Base-by-base conservation (phyloP, 2,888 invertebrate species). In the Epiblema foenella region DNA sequence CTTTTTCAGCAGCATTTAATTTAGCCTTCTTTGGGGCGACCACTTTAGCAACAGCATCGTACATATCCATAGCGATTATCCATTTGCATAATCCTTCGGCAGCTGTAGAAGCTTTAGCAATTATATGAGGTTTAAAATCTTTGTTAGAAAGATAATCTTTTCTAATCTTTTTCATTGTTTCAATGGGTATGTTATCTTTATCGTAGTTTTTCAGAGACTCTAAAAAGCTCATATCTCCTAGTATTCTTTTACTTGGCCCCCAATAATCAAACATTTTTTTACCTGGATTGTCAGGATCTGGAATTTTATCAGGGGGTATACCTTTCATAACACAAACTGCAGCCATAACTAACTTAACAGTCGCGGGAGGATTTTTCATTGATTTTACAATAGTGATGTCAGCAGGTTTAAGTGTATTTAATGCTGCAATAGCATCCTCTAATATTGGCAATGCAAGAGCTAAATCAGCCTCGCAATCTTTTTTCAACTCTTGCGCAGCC, bases 21-120 rank as follows among this genome's bases (percentile, higher is more conserved):
- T 97, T 97, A 10, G 95, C 96, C 84, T 97, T 97, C 88, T 98
- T 98, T 0, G 98, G 98, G 10, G 96, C 97, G 10, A 97, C 97
- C 57, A 96, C 95, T 89, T 97, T 97, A 60, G 96, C 96, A 1
- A 97, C 97, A 58, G 95, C 95, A 83, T 98, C 98, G 83, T 98
- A 98, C 89, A 97, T 95, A 81, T 98, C 97, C 95, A 98, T 96
- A 0, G 98, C 98, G 75, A 97, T 95, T 65, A 98, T 97, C 98
- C 98, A 98, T 84, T 97, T 96, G 85, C 98, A 98, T 54, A 98
- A 91, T 66, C 98, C 98, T 91, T 99, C 98, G 20, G 98, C 99
- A 3, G 99, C 99, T 75, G 97, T 96, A 0, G 98, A 99, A 0
- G 98, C 98, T 88, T 98, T 97, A n/a, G 97, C 96, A 68, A 98